These are phyloP conservation scores for Hippocampus comes DNA, from an alignment of 2,113 vertebrate species.

Conservation along the genomic window DNA sequence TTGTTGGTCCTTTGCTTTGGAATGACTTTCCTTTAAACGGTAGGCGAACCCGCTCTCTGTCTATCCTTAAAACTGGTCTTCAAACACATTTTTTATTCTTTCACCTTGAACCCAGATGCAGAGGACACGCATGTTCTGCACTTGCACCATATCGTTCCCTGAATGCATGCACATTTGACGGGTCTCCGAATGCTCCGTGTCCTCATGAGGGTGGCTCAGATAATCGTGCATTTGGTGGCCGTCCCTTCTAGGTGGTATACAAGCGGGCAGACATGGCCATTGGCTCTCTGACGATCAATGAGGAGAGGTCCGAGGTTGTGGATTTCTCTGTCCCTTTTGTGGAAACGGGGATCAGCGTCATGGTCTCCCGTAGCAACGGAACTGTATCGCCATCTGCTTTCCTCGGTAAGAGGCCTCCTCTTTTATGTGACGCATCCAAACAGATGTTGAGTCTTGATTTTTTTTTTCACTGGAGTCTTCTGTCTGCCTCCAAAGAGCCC, in stretches of 20 bases:
- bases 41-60: background rate
- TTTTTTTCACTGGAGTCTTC: background rate
- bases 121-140: conserved; percentile 34
- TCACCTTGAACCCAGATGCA: conserved; percentile 15
- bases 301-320: conserved; percentile 87
- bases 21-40: too few species aligned
- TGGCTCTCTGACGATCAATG: conserved; percentile 89
- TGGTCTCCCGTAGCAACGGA: conserved; percentile 90
- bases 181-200: conserved; percentile 30
- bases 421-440: conserved; percentile 30
- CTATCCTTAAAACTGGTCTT: conserved; percentile 41
- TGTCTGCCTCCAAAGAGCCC: conserved; percentile 72
- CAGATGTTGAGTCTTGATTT: conserved; percentile 19
- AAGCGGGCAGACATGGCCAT: conserved; percentile 90
- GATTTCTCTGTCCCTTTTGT: conserved; percentile 92
- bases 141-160: conserved; percentile 30
- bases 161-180: conserved; percentile 8
- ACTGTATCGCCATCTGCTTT: conserved; percentile 90
- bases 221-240: conserved; percentile 14
- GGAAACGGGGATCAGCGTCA: conserved; percentile 90
- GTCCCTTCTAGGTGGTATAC: conserved; percentile 78
- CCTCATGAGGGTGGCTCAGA: background rate
- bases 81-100: conserved; percentile 12
- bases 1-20: too few species aligned
- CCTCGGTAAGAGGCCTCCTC: conserved; percentile 73